These are phyloP conservation scores for Raja brachyura DNA, from an alignment of 2,113 vertebrate species.

Conservation along the genomic window DNA sequence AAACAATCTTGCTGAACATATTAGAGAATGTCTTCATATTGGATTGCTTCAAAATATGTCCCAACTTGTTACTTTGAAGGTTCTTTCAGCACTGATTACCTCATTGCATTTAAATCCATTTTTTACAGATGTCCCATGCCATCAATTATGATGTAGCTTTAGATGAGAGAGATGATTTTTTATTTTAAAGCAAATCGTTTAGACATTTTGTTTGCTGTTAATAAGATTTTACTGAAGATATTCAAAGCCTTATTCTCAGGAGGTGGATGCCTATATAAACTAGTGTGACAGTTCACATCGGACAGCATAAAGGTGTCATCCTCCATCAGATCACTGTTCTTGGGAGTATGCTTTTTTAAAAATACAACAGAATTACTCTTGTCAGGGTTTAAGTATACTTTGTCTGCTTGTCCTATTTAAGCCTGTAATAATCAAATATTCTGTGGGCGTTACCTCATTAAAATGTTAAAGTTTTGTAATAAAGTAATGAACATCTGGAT, in stretches of 20 bases:
- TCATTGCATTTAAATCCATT: not conserved
- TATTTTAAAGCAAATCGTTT: constrained; percentile 17
- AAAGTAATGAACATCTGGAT: not conserved
- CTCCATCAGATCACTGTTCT: constrained; percentile 25
- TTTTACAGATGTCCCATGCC: constrained; percentile 17
- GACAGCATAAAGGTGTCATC: constrained; percentile 34
- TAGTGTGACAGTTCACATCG: constrained; percentile 27
- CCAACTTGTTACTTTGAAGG: constrained; percentile 9
- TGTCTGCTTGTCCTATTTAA: constrained; percentile 23
- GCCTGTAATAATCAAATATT: constrained; percentile 7
- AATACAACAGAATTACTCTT: not conserved
- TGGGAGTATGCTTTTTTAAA: not conserved
- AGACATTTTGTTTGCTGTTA: constrained; percentile 30
- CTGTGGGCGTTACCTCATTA: not conserved
- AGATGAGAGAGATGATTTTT: constrained; percentile 15
- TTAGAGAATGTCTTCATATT: constrained; percentile 19
- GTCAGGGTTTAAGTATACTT: not conserved
- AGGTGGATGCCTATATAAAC: constrained; percentile 17
- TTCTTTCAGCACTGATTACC: constrained; percentile 4
- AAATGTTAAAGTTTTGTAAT: not conserved
- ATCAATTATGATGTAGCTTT: constrained; percentile 11
- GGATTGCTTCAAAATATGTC: constrained; percentile 7
- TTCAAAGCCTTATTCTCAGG: not conserved
- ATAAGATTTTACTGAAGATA: constrained; percentile 27
- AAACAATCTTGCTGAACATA: constrained; percentile 1